Percentiles rank a stretch among this genome's conserved stretches.
These are phyloP conservation scores for Pseudeuparius sepicola DNA, from an alignment of 2,888 invertebrate genomes.

Conservation along the genomic window DNA sequence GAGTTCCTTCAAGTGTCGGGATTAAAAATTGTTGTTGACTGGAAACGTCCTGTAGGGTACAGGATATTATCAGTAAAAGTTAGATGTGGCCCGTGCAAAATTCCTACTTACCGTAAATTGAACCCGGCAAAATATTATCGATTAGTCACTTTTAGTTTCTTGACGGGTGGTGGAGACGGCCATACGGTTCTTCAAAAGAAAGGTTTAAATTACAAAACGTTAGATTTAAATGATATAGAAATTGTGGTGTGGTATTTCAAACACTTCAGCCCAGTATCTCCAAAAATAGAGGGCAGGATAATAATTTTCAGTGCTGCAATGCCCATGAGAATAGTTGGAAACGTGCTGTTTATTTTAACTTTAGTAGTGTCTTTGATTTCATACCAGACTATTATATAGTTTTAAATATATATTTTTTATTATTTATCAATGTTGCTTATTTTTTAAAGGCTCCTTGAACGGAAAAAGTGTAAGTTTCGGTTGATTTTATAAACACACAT, in stretches of 20 bases:
- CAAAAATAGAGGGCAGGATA: slow-evolving; percentile 56
- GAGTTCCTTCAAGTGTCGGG: slow-evolving; percentile 78
- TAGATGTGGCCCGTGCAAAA: slow-evolving; percentile 57
- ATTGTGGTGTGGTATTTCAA: slow-evolving; percentile 48
- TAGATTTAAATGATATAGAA: slow-evolving; percentile 45
- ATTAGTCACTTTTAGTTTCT: slow-evolving; percentile 54
- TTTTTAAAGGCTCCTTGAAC: too few relatives aligned
- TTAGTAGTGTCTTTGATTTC: too few relatives aligned
- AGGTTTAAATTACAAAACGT: slow-evolving; percentile 33
- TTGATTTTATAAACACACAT: too few relatives aligned
- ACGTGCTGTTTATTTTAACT: too few relatives aligned
- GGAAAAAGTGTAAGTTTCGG: too few relatives aligned
- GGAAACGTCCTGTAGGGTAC: slow-evolving; percentile 47
- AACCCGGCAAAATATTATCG: slow-evolving; percentile 47
- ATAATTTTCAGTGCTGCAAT: slow-evolving; percentile 21
- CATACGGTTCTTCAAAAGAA: slow-evolving; percentile 42
- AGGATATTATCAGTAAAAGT: slow-evolving; percentile 55
- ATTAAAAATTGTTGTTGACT: slow-evolving; percentile 58
- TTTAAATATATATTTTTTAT: too few relatives aligned
- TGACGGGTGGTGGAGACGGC: slow-evolving; percentile 68
- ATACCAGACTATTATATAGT: too few relatives aligned
- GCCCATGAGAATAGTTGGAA: too few relatives aligned
- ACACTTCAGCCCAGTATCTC: slow-evolving; percentile 50
- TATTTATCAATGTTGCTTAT: too few relatives aligned
- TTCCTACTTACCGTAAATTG: slow-evolving; percentile 50